Percentiles rank a stretch among this genome's conserved stretches.
phyloP scores from a whole-genome alignment of 2,113 vertebrate genomes.

The Argyrosomus japonicus region DNA sequence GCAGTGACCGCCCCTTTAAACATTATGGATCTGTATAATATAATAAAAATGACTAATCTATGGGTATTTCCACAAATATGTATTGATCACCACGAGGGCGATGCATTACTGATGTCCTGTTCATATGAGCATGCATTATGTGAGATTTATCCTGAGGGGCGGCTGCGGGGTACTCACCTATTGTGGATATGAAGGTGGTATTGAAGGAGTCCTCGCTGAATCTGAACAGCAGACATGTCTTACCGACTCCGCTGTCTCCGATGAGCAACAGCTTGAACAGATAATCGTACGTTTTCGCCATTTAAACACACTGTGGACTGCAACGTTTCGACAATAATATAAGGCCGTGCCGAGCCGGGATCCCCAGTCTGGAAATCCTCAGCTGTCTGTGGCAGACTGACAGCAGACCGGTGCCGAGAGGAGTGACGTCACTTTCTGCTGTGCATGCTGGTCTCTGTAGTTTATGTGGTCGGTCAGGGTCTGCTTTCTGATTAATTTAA shows the following conservation, averaged over 20 bases:
- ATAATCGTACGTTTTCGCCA: slow-evolving; percentile 88
- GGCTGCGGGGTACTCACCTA: slow-evolving; percentile 80
- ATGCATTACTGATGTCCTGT: not conserved
- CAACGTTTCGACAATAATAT: slow-evolving; percentile 14
- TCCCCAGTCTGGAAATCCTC: slow-evolving; percentile 58
- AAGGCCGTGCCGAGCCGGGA: slow-evolving; percentile 41
- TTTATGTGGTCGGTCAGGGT: not conserved
- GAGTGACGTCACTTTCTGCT: slow-evolving; percentile 44
- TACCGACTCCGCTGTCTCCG: slow-evolving; percentile 88
- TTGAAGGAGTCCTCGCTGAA: slow-evolving; percentile 90
- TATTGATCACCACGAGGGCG: not conserved
- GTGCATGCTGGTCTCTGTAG: slow-evolving; percentile 68
- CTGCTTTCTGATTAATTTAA: not conserved
- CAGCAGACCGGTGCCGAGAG: slow-evolving; percentile 50
- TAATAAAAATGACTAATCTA: not conserved
- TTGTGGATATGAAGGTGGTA: slow-evolving; percentile 90
- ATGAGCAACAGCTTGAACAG: slow-evolving; percentile 87
- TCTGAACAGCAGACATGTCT: slow-evolving; percentile 89
- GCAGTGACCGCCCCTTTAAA: slow-evolving; percentile 7
- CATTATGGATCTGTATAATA: not conserved
- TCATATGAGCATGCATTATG: not conserved
- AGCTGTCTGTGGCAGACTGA: slow-evolving; percentile 63
- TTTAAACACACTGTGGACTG: slow-evolving; percentile 56
- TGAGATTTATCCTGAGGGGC: slow-evolving; percentile 44
- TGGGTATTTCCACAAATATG: rapidly evolving